phyloP scores from a whole-genome alignment of 2,113 vertebrate species.

The Trachemys scripta region DNA sequence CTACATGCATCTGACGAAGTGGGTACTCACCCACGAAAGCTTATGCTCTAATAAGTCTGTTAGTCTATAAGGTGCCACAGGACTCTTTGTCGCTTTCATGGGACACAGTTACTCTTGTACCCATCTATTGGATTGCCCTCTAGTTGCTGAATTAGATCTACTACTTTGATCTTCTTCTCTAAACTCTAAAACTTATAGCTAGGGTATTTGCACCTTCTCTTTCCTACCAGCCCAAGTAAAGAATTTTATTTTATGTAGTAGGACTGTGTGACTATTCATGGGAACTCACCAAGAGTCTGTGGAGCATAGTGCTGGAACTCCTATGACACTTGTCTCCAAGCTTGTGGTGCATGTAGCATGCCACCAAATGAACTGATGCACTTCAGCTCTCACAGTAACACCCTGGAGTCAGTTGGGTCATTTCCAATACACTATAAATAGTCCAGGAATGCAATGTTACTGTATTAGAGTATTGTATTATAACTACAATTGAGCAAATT shows the following conservation, averaged over 20 bases:
- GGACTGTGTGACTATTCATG: background rate
- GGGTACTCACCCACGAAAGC: too few species aligned
- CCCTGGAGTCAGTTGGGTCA: background rate
- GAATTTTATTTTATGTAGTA: background rate
- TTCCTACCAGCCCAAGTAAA: background rate
- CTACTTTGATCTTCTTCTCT: background rate
- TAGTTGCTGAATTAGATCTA: background rate
- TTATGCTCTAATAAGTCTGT: too few species aligned
- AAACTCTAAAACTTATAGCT: background rate
- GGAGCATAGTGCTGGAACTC: background rate
- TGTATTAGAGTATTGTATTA: background rate
- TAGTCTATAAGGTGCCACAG: too few species aligned
- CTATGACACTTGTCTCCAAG: background rate
- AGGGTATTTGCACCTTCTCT: background rate
- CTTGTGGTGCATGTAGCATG: background rate
- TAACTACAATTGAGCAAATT: background rate
- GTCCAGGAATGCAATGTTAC: background rate
- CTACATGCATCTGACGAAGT: too few species aligned
- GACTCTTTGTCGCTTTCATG: too few species aligned
- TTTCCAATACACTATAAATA: background rate
- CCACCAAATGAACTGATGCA: background rate
- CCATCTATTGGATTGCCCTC: accelerated
- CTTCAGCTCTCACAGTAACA: background rate
- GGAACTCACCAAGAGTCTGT: background rate
- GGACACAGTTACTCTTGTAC: background rate